phyloP scores from a whole-genome alignment of 2,113 vertebrate species.

The Galeopterus variegatus region DNA sequence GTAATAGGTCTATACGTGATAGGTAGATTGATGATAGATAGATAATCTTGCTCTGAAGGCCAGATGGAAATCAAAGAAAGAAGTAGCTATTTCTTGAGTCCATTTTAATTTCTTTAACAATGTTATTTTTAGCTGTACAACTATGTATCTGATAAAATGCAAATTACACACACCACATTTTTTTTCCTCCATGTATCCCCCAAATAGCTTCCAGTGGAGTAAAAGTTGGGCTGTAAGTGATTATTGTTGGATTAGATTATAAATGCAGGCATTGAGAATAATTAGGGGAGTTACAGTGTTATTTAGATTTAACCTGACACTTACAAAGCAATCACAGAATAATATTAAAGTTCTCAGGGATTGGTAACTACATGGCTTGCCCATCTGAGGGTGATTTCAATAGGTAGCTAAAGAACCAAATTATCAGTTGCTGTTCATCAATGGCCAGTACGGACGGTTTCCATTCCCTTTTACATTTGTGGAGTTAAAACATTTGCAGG shows the following conservation, averaged over 20 bases:
- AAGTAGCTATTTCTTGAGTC: neutral
- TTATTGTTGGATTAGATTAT: neutral
- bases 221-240: neutral
- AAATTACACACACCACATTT: neutral
- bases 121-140: neutral
- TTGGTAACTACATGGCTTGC: neutral
- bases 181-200: neutral
- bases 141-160: neutral
- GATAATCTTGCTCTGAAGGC: neutral
- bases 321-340: neutral
- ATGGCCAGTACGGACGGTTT: neutral
- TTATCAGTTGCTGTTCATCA: neutral
- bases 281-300: neutral
- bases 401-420: neutral
- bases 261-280: neutral
- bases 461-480: neutral
- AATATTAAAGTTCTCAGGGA: neutral
- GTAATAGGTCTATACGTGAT: neutral
- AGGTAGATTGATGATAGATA: neutral
- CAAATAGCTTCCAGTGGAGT: neutral
- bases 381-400: neutral
- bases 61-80: neutral
- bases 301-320: constrained; percentile 29
- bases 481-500: neutral
- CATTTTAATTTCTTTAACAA: constrained; percentile 4